These are phyloP conservation scores for Apis cerana DNA, from an alignment of 1,140 invertebrate genomes.

Conservation along the genomic window DNA sequence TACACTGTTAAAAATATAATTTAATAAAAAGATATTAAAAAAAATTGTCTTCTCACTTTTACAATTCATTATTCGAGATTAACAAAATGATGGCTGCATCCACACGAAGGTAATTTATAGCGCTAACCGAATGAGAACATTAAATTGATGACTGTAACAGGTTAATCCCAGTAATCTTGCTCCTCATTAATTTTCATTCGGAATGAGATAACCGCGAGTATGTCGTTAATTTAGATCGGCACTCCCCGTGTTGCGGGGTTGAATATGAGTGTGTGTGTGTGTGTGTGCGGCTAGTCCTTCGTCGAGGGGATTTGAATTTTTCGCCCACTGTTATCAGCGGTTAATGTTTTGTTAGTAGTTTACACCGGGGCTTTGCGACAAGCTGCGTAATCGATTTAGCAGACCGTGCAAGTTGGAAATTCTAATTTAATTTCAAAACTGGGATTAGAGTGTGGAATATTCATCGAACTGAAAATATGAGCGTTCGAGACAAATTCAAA, in stretches of 20 bases:
- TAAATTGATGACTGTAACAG: constrained; percentile 4
- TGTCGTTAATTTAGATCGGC: constrained; percentile 13
- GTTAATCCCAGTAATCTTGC: background rate
- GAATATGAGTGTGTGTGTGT: background rate
- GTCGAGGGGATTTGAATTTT: constrained; percentile 17
- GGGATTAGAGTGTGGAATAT: constrained; percentile 27
- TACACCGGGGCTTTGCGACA: background rate
- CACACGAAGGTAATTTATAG: no score
- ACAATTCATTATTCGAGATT: no score
- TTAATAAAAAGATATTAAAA: no score
- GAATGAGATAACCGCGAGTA: constrained; percentile 14
- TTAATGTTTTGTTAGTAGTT: constrained; percentile 30
- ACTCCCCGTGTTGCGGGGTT: background rate
- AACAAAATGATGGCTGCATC: background rate
- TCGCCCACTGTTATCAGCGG: background rate
- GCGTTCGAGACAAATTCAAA: background rate
- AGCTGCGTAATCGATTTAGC: constrained; percentile 24
- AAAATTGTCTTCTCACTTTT: background rate
- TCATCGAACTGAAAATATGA: constrained; percentile 2
- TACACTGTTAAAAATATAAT: no score
- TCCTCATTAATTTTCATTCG: constrained; percentile 6
- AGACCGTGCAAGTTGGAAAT: background rate
- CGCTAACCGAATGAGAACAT: background rate
- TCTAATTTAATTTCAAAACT: constrained; percentile 35
- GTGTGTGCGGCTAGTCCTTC: background rate